phyloP scores from a whole-genome alignment of 2,888 invertebrate species.

The Cerastoderma edule region DNA sequence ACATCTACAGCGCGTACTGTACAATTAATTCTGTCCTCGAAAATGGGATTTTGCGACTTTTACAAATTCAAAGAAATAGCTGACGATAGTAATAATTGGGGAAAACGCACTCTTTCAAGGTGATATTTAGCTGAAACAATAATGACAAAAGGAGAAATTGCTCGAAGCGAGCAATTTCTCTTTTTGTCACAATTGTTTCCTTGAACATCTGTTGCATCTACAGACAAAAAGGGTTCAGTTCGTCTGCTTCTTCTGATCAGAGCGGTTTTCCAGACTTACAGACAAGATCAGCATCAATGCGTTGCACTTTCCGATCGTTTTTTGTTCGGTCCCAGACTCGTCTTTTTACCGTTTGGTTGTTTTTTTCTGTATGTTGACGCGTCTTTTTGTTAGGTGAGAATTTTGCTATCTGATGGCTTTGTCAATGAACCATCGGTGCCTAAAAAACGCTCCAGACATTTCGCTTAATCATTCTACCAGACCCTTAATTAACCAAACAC shows the following conservation, averaged over 20 bases:
- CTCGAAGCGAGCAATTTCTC: too few species aligned
- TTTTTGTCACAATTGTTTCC: too few species aligned
- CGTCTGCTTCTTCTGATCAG: constrained; percentile 19
- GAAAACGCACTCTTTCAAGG: too few species aligned
- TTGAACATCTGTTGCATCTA: too few species aligned
- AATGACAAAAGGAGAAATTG: too few species aligned
- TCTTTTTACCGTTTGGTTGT: constrained; percentile 13
- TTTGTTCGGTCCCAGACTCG: constrained; percentile 16
- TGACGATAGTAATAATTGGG: too few species aligned
- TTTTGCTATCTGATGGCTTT: constrained; percentile 13
- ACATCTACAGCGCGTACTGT: constrained; percentile 9
- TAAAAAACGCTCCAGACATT: not conserved
- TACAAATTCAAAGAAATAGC: too few species aligned
- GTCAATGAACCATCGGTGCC: constrained; percentile 4
- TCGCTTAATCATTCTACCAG: not conserved
- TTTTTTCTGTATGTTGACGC: constrained; percentile 1
- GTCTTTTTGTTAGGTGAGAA: constrained; percentile 9
- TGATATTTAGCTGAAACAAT: too few species aligned
- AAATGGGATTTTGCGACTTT: too few species aligned
- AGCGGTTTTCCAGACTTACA: constrained; percentile 16
- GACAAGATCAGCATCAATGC: constrained; percentile 21
- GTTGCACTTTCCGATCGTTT: constrained; percentile 12
- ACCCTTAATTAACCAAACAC: not conserved
- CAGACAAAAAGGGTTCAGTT: too few species aligned
- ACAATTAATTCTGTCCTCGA: too few species aligned